Percentiles rank a stretch among this genome's conserved stretches.
These are phyloP conservation scores for Paramuricea clavata DNA, from an alignment of 92 coral and sea anemone species.

Conservation along the genomic window DNA sequence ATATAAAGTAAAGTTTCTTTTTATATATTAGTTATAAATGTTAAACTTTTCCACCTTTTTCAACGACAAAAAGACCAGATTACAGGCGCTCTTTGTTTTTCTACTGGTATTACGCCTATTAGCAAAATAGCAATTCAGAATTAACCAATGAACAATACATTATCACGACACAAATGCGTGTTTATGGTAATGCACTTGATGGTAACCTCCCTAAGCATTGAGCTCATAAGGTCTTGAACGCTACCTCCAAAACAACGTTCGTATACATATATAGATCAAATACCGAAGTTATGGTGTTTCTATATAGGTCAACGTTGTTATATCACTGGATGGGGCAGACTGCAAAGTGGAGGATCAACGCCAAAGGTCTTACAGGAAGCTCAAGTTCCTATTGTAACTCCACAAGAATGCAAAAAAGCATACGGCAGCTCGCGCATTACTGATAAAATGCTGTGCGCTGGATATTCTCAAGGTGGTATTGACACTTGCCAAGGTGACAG, in stretches of 20 bases:
- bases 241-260: not conserved
- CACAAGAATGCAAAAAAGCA: conserved; percentile 15
- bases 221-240: not conserved
- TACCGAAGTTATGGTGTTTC: not conserved
- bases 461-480: conserved; percentile 36
- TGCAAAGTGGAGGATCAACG: conserved; percentile 16
- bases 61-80: too few relatives aligned
- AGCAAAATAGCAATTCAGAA: too few relatives aligned
- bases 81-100: too few relatives aligned
- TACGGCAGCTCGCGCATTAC: conserved; percentile 42
- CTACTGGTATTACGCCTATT: too few relatives aligned
- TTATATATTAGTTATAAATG: too few relatives aligned
- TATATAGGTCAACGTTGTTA: conserved; percentile 35
- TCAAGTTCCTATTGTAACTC: conserved; percentile 40
- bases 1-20: too few relatives aligned
- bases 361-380: conserved; percentile 47
- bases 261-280: too few relatives aligned
- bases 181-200: not conserved
- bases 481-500: conserved; percentile 46
- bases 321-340: conserved; percentile 41
- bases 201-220: not conserved
- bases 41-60: too few relatives aligned
- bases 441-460: conserved; percentile 38
- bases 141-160: too few relatives aligned
- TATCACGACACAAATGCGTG: not conserved